Percentiles rank a stretch among this genome's conserved stretches.
phyloP scores from a whole-genome alignment of 2,113 vertebrate genomes.

The Macquaria ambigua region DNA sequence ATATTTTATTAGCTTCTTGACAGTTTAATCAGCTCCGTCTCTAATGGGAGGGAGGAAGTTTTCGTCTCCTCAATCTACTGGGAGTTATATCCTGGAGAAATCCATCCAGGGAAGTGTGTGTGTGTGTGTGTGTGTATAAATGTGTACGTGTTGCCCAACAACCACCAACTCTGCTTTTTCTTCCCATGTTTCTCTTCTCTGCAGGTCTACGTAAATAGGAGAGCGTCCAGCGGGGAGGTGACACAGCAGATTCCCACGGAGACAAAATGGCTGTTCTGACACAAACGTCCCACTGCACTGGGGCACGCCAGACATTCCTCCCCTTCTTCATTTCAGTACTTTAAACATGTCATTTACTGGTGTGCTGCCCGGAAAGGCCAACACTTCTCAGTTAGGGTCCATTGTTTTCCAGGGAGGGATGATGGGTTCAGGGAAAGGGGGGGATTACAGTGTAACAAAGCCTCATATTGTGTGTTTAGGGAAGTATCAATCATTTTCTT shows the following conservation, averaged over 20 bases:
- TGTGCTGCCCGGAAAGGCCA: constrained; percentile 67
- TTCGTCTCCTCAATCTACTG: constrained; percentile 36
- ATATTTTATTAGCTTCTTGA: constrained; percentile 76
- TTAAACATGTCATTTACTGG: constrained; percentile 72
- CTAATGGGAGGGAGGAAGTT: constrained; percentile 61
- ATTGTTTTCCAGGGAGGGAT: constrained; percentile 58
- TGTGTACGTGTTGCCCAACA: constrained; percentile 2
- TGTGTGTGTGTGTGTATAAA: constrained; percentile 13
- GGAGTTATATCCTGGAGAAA: constrained; percentile 47
- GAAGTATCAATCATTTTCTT: constrained; percentile 57
- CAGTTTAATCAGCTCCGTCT: constrained; percentile 79
- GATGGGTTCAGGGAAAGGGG: constrained; percentile 44
- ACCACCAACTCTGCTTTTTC: constrained; percentile 34
- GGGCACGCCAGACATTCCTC: constrained; percentile 58
- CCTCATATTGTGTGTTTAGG: constrained; percentile 54
- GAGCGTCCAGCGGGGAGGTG: constrained; percentile 49
- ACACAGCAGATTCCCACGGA: constrained; percentile 63
- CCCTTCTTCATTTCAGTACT: constrained; percentile 60
- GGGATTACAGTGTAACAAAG: constrained; percentile 57
- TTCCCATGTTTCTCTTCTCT: constrained; percentile 53
- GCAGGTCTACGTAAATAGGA: constrained; percentile 86
- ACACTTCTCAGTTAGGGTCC: constrained; percentile 56
- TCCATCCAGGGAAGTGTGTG: constrained; percentile 19
- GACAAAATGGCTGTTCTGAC: constrained; percentile 67
- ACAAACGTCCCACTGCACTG: constrained; percentile 42